phyloP scores from a whole-genome alignment of 2,797 vertebrate genomes.

The Poeciliopsis paucimaculata region DNA sequence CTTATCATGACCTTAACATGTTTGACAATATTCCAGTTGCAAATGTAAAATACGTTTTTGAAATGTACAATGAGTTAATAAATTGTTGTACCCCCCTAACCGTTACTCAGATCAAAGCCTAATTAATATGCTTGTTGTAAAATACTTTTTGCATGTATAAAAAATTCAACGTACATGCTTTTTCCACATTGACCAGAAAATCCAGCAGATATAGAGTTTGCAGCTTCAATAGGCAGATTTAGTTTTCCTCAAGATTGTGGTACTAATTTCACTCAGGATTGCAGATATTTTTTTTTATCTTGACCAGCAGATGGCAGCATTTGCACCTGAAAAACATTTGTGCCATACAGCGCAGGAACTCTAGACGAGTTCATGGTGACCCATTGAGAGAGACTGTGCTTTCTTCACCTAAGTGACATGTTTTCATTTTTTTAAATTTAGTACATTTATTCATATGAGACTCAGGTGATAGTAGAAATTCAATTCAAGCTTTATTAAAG shows the following conservation, averaged over 20 bases:
- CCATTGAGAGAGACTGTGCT: background rate
- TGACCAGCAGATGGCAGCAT: constrained; percentile 32
- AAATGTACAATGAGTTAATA: background rate
- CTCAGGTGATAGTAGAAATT: background rate
- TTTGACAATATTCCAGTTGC: background rate
- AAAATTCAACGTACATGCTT: background rate
- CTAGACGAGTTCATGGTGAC: background rate
- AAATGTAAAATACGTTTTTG: background rate
- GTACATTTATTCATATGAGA: background rate
- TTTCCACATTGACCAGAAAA: background rate
- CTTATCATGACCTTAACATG: background rate
- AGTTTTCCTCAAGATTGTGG: background rate
- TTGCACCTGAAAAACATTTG: too few relatives aligned
- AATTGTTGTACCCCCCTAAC: background rate
- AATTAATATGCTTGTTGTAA: background rate
- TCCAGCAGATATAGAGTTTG: background rate
- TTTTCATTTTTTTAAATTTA: background rate
- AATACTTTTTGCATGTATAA: background rate
- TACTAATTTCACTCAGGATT: background rate
- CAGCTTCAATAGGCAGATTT: background rate
- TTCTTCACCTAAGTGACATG: background rate
- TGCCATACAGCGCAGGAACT: background rate
- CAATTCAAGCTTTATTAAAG: too few relatives aligned
- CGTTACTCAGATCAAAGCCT: background rate
- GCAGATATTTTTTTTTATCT: background rate